phyloP scores from a whole-genome alignment of 2,113 vertebrate genomes.

The Pteropus alecto region DNA sequence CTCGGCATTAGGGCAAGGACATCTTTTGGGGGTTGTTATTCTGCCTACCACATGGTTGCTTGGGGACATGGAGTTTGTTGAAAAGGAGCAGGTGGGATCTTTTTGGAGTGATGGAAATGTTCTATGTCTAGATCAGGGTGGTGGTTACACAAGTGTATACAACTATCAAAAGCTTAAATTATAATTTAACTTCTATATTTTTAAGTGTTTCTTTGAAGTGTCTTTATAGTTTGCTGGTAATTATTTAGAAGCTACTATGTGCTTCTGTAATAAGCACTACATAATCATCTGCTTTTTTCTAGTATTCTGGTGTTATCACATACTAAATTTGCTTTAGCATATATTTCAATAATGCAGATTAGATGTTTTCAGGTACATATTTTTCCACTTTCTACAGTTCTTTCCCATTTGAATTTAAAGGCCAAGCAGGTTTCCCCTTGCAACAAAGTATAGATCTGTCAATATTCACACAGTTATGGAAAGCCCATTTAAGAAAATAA shows the following conservation, averaged over 20 bases:
- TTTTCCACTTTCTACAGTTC: not conserved
- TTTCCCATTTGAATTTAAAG: not conserved
- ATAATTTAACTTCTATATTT: not conserved
- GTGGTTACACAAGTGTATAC: not conserved
- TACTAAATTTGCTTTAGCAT: not conserved
- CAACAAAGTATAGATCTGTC: not conserved
- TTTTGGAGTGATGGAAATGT: not conserved
- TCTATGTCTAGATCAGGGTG: not conserved
- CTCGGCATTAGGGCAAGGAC: not conserved
- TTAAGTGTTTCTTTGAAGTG: not conserved
- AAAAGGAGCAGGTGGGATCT: not conserved
- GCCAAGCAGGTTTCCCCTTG: not conserved
- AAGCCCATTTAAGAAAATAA: not conserved
- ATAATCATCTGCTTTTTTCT: not conserved
- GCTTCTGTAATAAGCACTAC: not conserved
- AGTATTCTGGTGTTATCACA: not conserved
- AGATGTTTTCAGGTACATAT: not conserved
- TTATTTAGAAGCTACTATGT: not conserved
- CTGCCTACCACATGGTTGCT: not conserved
- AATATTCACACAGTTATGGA: not conserved
- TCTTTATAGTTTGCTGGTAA: not conserved
- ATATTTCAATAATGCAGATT: not conserved
- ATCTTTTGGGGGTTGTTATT: not conserved
- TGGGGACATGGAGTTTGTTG: not conserved
- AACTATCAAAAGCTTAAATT: not conserved